Evolutionary conservation across 92 coral and sea anemone species (phyloP).

Genomic region (Porites evermanni): DNA sequence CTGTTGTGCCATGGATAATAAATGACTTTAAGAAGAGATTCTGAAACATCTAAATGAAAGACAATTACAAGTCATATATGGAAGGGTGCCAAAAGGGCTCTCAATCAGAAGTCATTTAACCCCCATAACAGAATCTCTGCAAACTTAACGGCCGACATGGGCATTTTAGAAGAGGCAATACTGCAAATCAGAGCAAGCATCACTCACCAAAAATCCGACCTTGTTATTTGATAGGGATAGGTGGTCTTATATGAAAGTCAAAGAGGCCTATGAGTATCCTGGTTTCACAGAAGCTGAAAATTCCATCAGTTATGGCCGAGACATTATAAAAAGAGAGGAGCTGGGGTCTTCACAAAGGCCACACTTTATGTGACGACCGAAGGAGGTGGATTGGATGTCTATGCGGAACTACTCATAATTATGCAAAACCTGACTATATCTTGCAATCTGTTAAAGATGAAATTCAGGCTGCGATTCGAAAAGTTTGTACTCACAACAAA

Average conservation of each 20-base stretch:
- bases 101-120: too few species aligned
- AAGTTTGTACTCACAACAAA: conserved; percentile 47
- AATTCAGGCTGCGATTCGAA: conserved; percentile 35
- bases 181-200: conserved; percentile 16
- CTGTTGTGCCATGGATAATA: too few species aligned
- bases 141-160: too few species aligned
- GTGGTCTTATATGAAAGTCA: conserved; percentile 31
- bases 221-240: conserved; percentile 4
- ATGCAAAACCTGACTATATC: conserved; percentile 37
- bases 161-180: too few species aligned
- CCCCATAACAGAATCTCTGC: too few species aligned
- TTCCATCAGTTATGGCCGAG: conserved; percentile 22
- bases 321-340: conserved; percentile 5
- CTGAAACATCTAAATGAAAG: too few species aligned
- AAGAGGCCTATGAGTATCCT: conserved; percentile 47
- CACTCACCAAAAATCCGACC: conserved; percentile 16
- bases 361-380: conserved; percentile 61
- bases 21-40: too few species aligned
- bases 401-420: conserved; percentile 35
- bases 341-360: conserved; percentile 53
- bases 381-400: conserved; percentile 63
- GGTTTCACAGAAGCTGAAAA: conserved; percentile 15
- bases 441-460: conserved; percentile 50
- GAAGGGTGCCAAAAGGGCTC: too few species aligned
- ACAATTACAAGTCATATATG: too few species aligned